Evolutionary conservation across 2,888 invertebrate species (phyloP), one percentile per base, ranked within the genome.

Genomic region (Argyresthia albistria): DNA sequence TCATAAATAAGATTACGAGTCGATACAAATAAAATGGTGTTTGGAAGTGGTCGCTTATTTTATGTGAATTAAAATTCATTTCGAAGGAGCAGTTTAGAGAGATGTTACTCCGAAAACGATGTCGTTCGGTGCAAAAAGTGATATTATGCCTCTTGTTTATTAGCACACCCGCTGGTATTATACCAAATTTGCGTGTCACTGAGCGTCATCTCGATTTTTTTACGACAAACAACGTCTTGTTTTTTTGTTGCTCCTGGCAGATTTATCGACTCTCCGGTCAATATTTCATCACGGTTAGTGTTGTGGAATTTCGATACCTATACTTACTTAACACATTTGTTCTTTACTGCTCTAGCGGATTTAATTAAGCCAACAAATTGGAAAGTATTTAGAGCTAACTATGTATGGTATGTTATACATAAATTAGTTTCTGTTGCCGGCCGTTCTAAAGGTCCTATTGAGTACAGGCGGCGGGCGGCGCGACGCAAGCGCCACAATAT

Each of bases 1-100:
- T 70, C 76, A 80, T 84, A 86, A 86, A 84, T 79, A 80, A 82
- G 73, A 73, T 70, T 63, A 61, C 65, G 69, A 63, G 63, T 63
- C 65, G 65, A 70, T 68, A 63, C 65, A 66, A 66, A 66, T 25
- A 25, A 25, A 25, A 25, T 25, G 25, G 66, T 72, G 64, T 67
- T 75, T 74, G 46, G 52, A 39, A 37, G 36, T 10, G 10, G 8
- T 36, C 12, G 36, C 4, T 15, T 8, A 14, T 10, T 39, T 48
- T 14, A 9, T 37, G 14, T 12, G 8, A 36, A 37, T 15, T 6
- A 37, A 15, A 4, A 45, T 14, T 9, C n/a, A 37, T 15, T 48
- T 37, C 15, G 14, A 48, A 12, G 37, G 8, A 46, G 50, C 36
- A 50, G 43, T 43, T 52, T 48, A 71, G 73, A 70, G 64, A 70